These are phyloP conservation scores for Zaprionus taronus DNA, from an alignment of 1,140 invertebrate species.

Conservation along the genomic window DNA sequence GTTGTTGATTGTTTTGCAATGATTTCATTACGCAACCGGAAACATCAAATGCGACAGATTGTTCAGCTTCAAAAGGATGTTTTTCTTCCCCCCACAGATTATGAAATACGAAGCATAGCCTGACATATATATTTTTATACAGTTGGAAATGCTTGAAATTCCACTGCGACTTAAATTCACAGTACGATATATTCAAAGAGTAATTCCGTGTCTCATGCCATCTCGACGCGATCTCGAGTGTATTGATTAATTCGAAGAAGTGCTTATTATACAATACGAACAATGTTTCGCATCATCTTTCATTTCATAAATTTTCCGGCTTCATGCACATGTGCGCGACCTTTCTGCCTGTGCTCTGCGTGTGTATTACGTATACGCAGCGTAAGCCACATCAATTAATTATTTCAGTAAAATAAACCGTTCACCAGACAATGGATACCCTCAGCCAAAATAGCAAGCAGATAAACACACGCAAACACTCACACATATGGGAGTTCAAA, in stretches of 20 bases:
- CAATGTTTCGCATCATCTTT: slow-evolving; percentile 26
- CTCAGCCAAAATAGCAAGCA: slow-evolving; percentile 41
- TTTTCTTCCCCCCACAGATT: not conserved
- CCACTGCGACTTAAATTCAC: not conserved
- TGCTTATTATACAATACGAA: slow-evolving; percentile 25
- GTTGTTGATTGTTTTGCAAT: slow-evolving; percentile 31
- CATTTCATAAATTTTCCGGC: slow-evolving; percentile 52
- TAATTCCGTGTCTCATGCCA: not conserved
- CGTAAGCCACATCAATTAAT: slow-evolving; percentile 54
- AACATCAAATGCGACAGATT: slow-evolving; percentile 17
- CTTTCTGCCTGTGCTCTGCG: slow-evolving; percentile 8
- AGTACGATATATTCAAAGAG: not conserved
- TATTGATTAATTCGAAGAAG: slow-evolving; percentile 24
- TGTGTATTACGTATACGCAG: slow-evolving; percentile 38
- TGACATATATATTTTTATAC: not conserved
- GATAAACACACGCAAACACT: not conserved
- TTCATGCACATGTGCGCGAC: slow-evolving; percentile 35
- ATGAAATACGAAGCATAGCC: not conserved
- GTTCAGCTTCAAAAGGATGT: slow-evolving; percentile 7
- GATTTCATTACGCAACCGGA: slow-evolving; percentile 42
- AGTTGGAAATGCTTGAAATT: not conserved
- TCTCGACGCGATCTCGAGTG: not conserved
- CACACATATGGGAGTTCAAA: not conserved
- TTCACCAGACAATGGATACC: slow-evolving; percentile 40
- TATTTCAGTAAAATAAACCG: slow-evolving; percentile 48